These are phyloP conservation scores for Ciconia nigra DNA, from an alignment of 2,797 vertebrate genomes.

Conservation along the genomic window DNA sequence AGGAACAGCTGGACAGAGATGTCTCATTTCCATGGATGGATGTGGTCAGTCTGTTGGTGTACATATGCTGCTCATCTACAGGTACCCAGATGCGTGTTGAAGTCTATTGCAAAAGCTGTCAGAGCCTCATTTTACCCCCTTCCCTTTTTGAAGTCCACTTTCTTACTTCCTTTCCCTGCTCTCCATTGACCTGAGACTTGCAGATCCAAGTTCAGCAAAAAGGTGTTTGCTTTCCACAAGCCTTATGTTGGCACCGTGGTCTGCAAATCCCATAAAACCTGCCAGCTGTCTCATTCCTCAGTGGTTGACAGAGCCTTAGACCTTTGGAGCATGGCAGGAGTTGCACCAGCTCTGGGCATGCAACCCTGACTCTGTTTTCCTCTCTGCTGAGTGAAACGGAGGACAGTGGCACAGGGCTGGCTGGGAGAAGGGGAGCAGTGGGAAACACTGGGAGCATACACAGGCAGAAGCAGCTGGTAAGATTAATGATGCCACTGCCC, in stretches of 20 bases:
- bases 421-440: background rate
- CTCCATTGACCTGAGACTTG: background rate
- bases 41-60: fast-evolving
- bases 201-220: background rate
- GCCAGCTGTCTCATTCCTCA: background rate
- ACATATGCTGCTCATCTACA: fast-evolving
- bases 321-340: background rate
- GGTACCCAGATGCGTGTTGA: background rate
- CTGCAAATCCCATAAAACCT: background rate
- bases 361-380: background rate
- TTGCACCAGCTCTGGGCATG: background rate
- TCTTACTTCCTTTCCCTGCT: background rate
- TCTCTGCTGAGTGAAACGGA: background rate
- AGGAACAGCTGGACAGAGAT: background rate
- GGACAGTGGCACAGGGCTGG: background rate
- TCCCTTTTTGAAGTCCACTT: background rate
- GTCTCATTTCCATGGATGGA: background rate
- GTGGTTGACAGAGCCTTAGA: background rate
- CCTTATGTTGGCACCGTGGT: background rate
- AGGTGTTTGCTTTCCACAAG: background rate
- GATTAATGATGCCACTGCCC: too few relatives aligned
- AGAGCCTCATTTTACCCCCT: background rate
- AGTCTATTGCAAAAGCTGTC: background rate
- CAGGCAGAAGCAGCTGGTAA: background rate
- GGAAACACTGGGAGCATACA: background rate